Evolutionary conservation across 2,888 invertebrate genomes (phyloP).

Genomic region (Ophioninae sp.): DNA sequence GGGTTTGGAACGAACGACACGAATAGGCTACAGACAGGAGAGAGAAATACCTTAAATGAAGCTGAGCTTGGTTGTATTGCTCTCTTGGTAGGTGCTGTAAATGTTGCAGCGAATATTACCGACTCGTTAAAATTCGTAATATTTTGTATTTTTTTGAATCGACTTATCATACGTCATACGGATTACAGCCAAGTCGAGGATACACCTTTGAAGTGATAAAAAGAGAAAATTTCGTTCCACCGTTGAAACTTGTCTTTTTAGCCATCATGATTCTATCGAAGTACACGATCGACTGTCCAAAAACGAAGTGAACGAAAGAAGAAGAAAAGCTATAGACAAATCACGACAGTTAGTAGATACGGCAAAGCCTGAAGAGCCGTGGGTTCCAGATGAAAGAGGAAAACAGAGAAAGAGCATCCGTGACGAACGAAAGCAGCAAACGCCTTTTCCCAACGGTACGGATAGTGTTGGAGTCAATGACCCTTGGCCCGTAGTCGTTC

Average conservation of each 20-base stretch:
- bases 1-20: constrained; percentile 25
- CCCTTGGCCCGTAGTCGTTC: not conserved
- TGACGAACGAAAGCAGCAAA: not conserved
- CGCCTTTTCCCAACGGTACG: not conserved
- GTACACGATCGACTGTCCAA: not conserved
- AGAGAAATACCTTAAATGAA: constrained; percentile 48
- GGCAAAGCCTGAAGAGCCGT: not conserved
- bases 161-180: too few relatives aligned
- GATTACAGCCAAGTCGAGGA: too few relatives aligned
- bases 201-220: too few relatives aligned
- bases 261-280: too few relatives aligned
- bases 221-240: too few relatives aligned
- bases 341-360: not conserved
- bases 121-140: not conserved
- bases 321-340: not conserved
- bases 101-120: constrained; percentile 32
- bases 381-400: not conserved
- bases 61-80: constrained; percentile 36
- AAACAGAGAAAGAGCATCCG: not conserved
- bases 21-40: constrained; percentile 32
- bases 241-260: too few relatives aligned
- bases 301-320: not conserved
- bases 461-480: constrained; percentile 1
- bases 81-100: constrained; percentile 50
- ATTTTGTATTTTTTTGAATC: too few relatives aligned